Conservation (phyloP, 2,113 vertebrate genomes). For the Procavia capensis region DNA sequence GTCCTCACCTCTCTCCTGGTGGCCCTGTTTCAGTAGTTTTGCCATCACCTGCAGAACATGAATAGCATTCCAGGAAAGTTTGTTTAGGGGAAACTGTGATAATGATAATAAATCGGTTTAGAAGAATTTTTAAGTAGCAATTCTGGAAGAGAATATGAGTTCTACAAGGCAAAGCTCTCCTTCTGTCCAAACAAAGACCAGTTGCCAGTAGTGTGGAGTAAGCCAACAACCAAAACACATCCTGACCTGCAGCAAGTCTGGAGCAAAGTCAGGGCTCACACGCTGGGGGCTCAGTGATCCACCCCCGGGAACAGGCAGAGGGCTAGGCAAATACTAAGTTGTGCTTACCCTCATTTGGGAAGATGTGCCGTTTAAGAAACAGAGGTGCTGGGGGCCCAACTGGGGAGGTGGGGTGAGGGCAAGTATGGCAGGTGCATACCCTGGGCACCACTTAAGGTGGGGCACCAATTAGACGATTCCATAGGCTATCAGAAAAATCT, state of each 20-base stretch:
- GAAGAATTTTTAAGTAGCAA: conserved; percentile 34
- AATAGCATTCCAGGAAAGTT: conserved; percentile 20
- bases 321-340: not conserved
- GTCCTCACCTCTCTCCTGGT: not conserved
- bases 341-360: not conserved
- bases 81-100: conserved; percentile 53
- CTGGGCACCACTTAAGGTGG: too few species aligned
- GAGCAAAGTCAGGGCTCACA: too few species aligned
- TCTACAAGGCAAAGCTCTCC: not conserved
- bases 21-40: conserved; percentile 11
- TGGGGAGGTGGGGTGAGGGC: too few species aligned
- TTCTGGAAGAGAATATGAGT: not conserved
- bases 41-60: not conserved
- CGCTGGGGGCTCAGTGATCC: fast-evolving
- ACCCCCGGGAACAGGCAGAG: too few species aligned
- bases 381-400: too few species aligned
- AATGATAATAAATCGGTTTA: conserved; percentile 49
- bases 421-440: too few species aligned
- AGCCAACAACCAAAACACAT: not conserved
- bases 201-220: not conserved
- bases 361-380: not conserved
- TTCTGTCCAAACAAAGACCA: not conserved
- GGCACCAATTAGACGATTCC: too few species aligned
- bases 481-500: too few species aligned
- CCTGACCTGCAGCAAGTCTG: fast-evolving